These are phyloP conservation scores for Neelides folsomi DNA, from an alignment of 2,888 invertebrate species.

Conservation along the genomic window DNA sequence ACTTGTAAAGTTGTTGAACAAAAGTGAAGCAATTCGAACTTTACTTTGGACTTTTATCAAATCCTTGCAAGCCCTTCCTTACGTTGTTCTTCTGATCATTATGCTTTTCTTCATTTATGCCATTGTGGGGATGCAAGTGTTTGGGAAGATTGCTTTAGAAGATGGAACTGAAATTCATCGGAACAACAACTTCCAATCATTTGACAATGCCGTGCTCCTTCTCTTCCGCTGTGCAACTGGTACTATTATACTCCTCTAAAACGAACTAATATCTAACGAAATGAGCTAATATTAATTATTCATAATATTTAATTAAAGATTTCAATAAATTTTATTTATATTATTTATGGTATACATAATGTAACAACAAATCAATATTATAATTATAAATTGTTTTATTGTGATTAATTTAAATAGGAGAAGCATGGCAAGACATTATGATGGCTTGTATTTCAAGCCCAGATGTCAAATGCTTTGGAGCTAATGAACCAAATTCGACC, in stretches of 20 bases:
- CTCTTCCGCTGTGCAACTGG: slow-evolving; percentile 43
- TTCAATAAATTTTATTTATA: too few relatives aligned
- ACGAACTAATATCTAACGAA: too few relatives aligned
- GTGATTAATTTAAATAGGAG: too few relatives aligned
- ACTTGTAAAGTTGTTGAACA: slow-evolving; percentile 46
- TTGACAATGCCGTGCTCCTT: slow-evolving; percentile 47
- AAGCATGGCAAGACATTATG: slow-evolving; percentile 52
- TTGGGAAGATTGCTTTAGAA: slow-evolving; percentile 46
- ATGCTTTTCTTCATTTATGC: slow-evolving; percentile 37
- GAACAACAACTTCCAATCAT: slow-evolving; percentile 52
- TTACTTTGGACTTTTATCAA: slow-evolving; percentile 53
- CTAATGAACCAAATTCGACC: slow-evolving; percentile 8
- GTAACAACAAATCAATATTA: slow-evolving; percentile 27
- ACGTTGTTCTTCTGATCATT: slow-evolving; percentile 49
- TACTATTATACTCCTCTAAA: too few relatives aligned
- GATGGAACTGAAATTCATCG: slow-evolving; percentile 43
- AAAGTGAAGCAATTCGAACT: slow-evolving; percentile 50
- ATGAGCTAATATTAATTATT: too few relatives aligned
- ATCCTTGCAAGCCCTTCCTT: slow-evolving; percentile 50
- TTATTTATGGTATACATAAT: too few relatives aligned
- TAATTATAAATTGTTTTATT: not conserved
- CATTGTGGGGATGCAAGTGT: slow-evolving; percentile 53
- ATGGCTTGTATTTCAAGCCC: slow-evolving; percentile 41
- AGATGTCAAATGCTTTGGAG: slow-evolving; percentile 25
- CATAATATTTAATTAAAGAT: too few relatives aligned